These are phyloP conservation scores for Macroglossus sobrinus DNA, from an alignment of 2,113 vertebrate species.

Conservation along the genomic window DNA sequence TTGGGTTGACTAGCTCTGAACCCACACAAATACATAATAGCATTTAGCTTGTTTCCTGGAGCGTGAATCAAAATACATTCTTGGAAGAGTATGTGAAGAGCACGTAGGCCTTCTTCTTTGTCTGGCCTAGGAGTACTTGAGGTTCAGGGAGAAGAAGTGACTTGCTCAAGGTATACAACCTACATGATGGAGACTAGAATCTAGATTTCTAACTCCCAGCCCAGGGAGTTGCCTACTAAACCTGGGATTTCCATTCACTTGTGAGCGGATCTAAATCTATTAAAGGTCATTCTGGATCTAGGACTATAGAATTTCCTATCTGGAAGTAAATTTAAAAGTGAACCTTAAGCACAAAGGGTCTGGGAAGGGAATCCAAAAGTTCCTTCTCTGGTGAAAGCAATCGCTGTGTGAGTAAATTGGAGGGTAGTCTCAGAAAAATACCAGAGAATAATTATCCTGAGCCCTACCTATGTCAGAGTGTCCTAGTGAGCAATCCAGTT, in stretches of 20 bases:
- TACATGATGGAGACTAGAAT: neutral
- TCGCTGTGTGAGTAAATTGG: neutral
- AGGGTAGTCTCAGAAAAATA: neutral
- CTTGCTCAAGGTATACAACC: neutral
- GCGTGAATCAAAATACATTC: neutral
- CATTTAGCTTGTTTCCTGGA: neutral
- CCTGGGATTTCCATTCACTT: neutral
- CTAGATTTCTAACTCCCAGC: neutral
- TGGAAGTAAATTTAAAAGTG: neutral
- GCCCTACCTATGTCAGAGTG: accelerated
- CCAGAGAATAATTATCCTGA: neutral
- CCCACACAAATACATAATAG: neutral
- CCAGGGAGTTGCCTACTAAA: neutral
- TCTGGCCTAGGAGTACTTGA: neutral
- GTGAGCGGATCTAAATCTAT: neutral
- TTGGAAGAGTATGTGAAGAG: neutral
- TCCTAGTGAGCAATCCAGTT: neutral
- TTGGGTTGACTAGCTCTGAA: neutral
- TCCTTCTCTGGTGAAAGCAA: neutral
- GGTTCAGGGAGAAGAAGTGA: neutral
- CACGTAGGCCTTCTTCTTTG: neutral
- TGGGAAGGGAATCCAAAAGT: neutral
- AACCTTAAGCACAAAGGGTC: neutral
- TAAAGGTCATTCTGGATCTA: neutral
- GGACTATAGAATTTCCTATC: neutral